These are phyloP conservation scores for Galaxias olidus DNA, from an alignment of 2,797 vertebrate species.

Conservation along the genomic window DNA sequence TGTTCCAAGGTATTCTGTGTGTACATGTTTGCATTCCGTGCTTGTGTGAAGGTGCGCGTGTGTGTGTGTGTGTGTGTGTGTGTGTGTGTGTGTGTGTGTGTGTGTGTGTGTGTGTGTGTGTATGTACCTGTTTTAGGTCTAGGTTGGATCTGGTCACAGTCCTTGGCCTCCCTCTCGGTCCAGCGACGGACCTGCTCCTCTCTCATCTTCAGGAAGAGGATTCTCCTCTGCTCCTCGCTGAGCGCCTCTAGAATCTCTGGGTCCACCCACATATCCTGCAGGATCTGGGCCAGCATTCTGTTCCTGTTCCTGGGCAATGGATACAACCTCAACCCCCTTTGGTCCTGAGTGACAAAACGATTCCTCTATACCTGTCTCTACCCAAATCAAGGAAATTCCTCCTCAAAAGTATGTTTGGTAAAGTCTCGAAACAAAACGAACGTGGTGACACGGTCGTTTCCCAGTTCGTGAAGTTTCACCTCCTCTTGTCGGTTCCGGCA, in stretches of 20 bases:
- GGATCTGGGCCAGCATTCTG: conserved; percentile 81
- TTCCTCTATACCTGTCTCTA: background rate
- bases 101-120: background rate
- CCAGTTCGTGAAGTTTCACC: background rate
- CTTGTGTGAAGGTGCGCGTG: conserved; percentile 3
- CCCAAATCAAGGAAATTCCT: background rate
- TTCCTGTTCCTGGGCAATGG: background rate
- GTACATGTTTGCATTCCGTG: background rate
- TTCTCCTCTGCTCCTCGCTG: conserved; percentile 79
- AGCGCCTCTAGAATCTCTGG: conserved; percentile 79
- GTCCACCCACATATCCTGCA: conserved; percentile 80
- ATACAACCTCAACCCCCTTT: conserved; percentile 4
- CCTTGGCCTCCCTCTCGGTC: conserved; percentile 71
- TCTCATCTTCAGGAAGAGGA: conserved; percentile 81
- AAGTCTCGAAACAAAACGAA: no score
- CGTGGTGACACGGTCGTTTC: no score
- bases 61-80: conserved; percentile 5
- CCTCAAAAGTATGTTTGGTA: no score
- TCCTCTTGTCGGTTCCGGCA: background rate
- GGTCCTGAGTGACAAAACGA: background rate
- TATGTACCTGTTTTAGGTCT: conserved; percentile 70
- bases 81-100: conserved; percentile 9
- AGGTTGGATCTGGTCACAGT: conserved; percentile 24
- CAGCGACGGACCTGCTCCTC: conserved; percentile 81
- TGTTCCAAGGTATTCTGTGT: conserved; percentile 4